Base-by-base conservation (phyloP, 1,140 invertebrate species). In the Drosophila dunni region DNA sequence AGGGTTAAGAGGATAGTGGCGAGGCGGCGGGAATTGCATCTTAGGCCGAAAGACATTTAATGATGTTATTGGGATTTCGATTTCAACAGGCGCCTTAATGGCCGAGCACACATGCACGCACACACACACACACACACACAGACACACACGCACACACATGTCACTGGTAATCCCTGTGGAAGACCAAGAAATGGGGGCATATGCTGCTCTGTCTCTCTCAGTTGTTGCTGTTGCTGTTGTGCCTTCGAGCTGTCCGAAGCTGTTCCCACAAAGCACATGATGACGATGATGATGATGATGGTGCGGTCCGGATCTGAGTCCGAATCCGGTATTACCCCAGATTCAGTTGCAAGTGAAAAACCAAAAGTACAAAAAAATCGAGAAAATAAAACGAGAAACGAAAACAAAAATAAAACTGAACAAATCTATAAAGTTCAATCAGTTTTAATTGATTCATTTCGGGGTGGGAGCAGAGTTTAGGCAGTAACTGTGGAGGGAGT, bases 371-470 rank as follows among this genome's bases (percentile, higher is more conserved):
- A 33, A 38, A 20, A 34, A 29, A 33, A 46, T n/a, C n/a, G n/a
- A 34, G 51, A 45, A 24, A 20, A 36, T 7, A 13, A 29, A 6
- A 50, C 40, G 8, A 24, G 13, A 29, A 34, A 36, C n/a, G 20
- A 29, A 68, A 24, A 50, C 20, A 62, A 29, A 53, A 48, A 7
- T 15, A 6, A 15, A 53, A 33, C 50, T 45, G 54, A 64, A 36
- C 44, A 76, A 86, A 86, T 86, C 83, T 89, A 89, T 89, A 68
- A 50, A 83, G 80, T 83, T 89, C 84, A 89, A 89, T 89, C 84
- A 89, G 84, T 81, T 89, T 89, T 89, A 89, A 89, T 89, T 89
- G 84, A 89, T 89, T 89, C 84, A 89, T 84, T 89, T 86, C 34
- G 61, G 58, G 51, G 61, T 17, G 56, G 61, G 54, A 13, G 46